Evolutionary conservation across 2,113 vertebrate genomes (phyloP).

Genomic region (Aldabrachelys gigantea): DNA sequence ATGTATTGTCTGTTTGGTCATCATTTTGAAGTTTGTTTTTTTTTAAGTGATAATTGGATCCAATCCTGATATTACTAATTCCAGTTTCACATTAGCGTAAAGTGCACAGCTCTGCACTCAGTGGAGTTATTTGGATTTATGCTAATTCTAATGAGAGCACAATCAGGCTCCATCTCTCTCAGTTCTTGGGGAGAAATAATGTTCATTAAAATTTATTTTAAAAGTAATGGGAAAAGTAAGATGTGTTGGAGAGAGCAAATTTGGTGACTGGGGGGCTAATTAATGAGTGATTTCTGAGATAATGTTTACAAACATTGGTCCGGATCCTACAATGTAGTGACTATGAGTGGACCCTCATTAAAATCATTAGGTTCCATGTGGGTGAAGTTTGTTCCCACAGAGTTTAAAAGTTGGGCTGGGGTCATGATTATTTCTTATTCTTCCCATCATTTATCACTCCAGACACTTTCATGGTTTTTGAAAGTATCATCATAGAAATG

Average conservation of each 20-base stretch:
- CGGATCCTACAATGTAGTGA: neutral
- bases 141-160: neutral
- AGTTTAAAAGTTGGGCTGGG: slow-evolving; percentile 3
- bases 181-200: neutral
- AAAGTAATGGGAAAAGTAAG: fast-evolving
- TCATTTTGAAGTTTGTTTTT: neutral
- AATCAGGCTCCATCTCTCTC: neutral
- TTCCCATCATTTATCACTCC: neutral
- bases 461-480: slow-evolving; percentile 11
- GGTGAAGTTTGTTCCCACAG: neutral
- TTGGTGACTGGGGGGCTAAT: neutral
- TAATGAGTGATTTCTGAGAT: neutral
- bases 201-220: neutral
- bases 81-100: neutral
- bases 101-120: neutral
- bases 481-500: neutral
- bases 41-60: neutral
- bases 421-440: neutral
- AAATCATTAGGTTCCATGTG: neutral
- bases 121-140: neutral
- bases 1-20: neutral
- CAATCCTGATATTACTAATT: neutral
- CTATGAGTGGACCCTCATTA: neutral
- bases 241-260: neutral
- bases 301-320: neutral